These are phyloP conservation scores for Condylura cristata DNA, from an alignment of 2,113 vertebrate genomes.

Conservation along the genomic window DNA sequence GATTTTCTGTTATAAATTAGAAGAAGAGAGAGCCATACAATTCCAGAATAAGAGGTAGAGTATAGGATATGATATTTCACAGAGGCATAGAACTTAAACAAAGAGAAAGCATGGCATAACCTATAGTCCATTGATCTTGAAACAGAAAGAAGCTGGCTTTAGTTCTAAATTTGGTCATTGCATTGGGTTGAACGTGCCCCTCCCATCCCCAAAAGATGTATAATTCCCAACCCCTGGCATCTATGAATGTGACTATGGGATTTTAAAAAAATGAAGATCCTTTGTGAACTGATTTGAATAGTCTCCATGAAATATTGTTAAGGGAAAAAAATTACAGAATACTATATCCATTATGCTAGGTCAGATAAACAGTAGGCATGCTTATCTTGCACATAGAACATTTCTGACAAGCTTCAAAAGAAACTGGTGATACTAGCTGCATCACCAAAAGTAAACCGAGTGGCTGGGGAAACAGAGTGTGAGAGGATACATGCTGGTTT, in stretches of 20 bases:
- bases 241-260: neutral
- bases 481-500: neutral
- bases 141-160: neutral
- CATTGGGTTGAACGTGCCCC: neutral
- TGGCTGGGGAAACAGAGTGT: neutral
- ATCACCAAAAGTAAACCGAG: neutral
- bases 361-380: neutral
- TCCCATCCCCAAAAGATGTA: neutral
- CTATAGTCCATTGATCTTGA: neutral
- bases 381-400: neutral
- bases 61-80: neutral
- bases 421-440: neutral
- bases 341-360: neutral
- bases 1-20: constrained; percentile 7
- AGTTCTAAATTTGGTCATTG: neutral
- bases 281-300: neutral
- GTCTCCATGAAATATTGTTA: neutral
- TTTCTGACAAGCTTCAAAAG: neutral
- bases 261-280: neutral
- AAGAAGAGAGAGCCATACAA: neutral
- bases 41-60: neutral
- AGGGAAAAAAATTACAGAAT: neutral
- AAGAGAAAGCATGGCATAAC: neutral
- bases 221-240: neutral
- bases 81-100: neutral